These are phyloP conservation scores for Pseudomugil gertrudae DNA, from an alignment of 2,797 vertebrate genomes.

Conservation along the genomic window DNA sequence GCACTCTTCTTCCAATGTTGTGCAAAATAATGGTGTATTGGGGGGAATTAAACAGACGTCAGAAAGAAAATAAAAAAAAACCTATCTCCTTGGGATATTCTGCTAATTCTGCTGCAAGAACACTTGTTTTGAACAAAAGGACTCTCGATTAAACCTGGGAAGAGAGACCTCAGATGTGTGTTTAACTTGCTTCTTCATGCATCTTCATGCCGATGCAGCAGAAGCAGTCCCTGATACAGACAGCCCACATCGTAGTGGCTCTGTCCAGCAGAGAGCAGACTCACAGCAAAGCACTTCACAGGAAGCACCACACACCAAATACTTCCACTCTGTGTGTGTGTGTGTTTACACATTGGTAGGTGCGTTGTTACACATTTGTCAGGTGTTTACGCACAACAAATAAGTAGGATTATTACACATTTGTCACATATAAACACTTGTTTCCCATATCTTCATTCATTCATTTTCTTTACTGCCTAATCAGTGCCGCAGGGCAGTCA, in stretches of 20 bases:
- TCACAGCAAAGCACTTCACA: slow-evolving; percentile 41
- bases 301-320: slow-evolving; percentile 30
- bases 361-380: slow-evolving; percentile 4
- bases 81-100: slow-evolving; percentile 25
- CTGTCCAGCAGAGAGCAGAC: slow-evolving; percentile 72
- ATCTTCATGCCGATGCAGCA: slow-evolving; percentile 33
- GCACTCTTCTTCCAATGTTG: slow-evolving; percentile 35
- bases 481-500: slow-evolving; percentile 36
- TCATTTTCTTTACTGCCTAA: too few species aligned
- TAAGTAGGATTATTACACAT: slow-evolving; percentile 4
- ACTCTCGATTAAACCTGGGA: slow-evolving; percentile 23
- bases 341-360: not conserved
- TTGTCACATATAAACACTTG: not conserved
- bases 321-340: slow-evolving; percentile 30
- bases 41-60: slow-evolving; percentile 42
- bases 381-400: slow-evolving; percentile 35
- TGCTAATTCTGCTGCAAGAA: too few species aligned
- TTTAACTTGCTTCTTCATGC: slow-evolving; percentile 13
- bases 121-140: slow-evolving; percentile 16
- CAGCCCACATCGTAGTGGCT: slow-evolving; percentile 39
- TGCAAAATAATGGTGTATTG: slow-evolving; percentile 40
- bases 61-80: slow-evolving; percentile 31
- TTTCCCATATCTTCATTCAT: slow-evolving; percentile 20
- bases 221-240: slow-evolving; percentile 20
- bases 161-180: not conserved